A percentile compares a stretch with the other conserved stretches of the same genome.
Evolutionary conservation across 2,113 vertebrate species (phyloP).

Genomic region (Halcyon malimbica): DNA sequence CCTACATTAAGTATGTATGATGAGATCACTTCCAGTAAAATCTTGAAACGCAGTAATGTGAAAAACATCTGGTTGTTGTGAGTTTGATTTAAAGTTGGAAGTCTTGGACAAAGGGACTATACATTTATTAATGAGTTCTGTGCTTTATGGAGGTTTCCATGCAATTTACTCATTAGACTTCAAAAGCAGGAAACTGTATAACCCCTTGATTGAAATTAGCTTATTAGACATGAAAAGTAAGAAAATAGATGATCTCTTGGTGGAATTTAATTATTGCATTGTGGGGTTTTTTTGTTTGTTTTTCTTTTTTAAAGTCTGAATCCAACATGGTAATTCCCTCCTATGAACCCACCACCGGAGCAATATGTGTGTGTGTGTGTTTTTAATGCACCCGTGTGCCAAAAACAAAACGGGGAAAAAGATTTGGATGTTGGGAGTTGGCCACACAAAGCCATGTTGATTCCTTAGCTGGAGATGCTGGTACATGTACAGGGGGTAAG

Average conservation of each 20-base stretch:
- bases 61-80: slow-evolving; percentile 79
- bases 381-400: neutral
- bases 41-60: slow-evolving; percentile 72
- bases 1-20: slow-evolving; percentile 65
- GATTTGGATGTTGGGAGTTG: neutral
- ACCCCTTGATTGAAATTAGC: slow-evolving; percentile 10
- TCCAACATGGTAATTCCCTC: neutral
- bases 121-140: slow-evolving; percentile 68
- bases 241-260: neutral
- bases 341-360: neutral
- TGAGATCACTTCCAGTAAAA: slow-evolving; percentile 86
- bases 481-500: rapidly evolving
- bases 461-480: neutral
- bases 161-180: slow-evolving; percentile 51
- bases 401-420: neutral
- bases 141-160: slow-evolving; percentile 58
- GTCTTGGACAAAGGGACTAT: slow-evolving; percentile 57
- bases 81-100: slow-evolving; percentile 77
- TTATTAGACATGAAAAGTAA: slow-evolving; percentile 38
- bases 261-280: slow-evolving; percentile 6
- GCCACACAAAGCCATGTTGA: neutral
- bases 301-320: neutral
- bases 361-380: neutral
- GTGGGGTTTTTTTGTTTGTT: neutral
- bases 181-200: slow-evolving; percentile 9